Percentiles rank a stretch among this genome's conserved stretches.
These are phyloP conservation scores for Dicyrtoma fusca DNA, from an alignment of 2,888 invertebrate genomes.

Conservation along the genomic window DNA sequence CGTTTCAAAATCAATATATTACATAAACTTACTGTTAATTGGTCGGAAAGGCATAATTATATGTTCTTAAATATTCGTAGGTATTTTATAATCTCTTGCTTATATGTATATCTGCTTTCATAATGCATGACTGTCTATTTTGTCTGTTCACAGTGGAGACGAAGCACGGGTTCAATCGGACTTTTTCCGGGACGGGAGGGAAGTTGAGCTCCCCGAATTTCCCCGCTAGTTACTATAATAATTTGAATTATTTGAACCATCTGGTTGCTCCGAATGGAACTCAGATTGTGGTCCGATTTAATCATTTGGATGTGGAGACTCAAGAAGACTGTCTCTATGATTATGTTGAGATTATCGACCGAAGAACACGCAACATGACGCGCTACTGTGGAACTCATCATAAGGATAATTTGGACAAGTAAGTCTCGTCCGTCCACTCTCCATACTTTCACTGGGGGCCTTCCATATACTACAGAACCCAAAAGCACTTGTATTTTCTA, in stretches of 20 bases:
- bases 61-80: too few relatives aligned
- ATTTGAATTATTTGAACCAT: conserved; percentile 71
- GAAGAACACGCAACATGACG: conserved; percentile 47
- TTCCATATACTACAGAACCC: too few relatives aligned
- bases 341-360: conserved; percentile 69
- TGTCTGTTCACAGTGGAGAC: conserved; percentile 62
- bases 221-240: conserved; percentile 73
- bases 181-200: conserved; percentile 69
- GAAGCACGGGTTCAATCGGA: conserved; percentile 65
- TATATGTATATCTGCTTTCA: too few relatives aligned
- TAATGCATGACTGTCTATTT: too few relatives aligned
- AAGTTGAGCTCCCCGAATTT: conserved; percentile 71
- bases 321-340: conserved; percentile 81
- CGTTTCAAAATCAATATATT: too few relatives aligned
- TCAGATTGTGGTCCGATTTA: conserved; percentile 71
- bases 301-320: conserved; percentile 71
- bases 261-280: conserved; percentile 70
- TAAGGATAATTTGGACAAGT: conserved; percentile 49
- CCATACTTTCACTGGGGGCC: too few relatives aligned
- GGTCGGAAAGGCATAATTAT: too few relatives aligned
- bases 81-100: too few relatives aligned
- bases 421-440: too few relatives aligned
- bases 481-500: too few relatives aligned
- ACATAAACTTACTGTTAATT: too few relatives aligned
- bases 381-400: conserved; percentile 49